These are phyloP conservation scores for Stichodactyla helianthus DNA, from an alignment of 64 coral and sea anemone genomes.

Conservation along the genomic window DNA sequence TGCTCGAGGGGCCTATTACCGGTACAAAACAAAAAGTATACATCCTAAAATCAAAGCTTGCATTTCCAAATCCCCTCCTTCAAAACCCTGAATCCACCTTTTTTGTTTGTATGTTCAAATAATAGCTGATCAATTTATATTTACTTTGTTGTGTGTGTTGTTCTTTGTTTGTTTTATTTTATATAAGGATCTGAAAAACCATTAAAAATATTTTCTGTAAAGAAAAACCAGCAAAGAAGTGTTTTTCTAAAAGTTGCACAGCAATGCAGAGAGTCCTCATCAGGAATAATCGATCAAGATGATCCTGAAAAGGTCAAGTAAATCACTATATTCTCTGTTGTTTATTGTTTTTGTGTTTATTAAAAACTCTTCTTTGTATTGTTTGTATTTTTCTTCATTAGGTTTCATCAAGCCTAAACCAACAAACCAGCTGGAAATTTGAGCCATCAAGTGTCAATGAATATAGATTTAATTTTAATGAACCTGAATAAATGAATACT, in stretches of 20 bases:
- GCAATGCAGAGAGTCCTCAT: neutral
- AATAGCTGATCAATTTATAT: neutral
- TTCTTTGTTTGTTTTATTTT: neutral
- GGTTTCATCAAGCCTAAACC: neutral
- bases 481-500: neutral
- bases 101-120: too few species aligned
- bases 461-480: constrained; percentile 21
- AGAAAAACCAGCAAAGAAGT: constrained; percentile 58
- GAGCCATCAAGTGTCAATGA: neutral
- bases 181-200: neutral
- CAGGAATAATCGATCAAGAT: too few species aligned
- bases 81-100: too few species aligned
- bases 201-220: constrained; percentile 26
- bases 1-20: too few species aligned
- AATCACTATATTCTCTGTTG: neutral
- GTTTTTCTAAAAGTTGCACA: constrained; percentile 67
- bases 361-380: neutral
- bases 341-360: neutral
- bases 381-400: neutral
- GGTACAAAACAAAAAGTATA: too few species aligned
- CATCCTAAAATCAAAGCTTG: too few species aligned
- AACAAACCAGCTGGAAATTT: constrained; percentile 14
- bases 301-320: neutral
- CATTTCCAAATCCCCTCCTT: too few species aligned
- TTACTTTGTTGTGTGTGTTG: too few species aligned